Evolutionary conservation across 2,113 vertebrate species (phyloP), one percentile per base, ranked within the genome.

Genomic region (Callospermophilus lateralis): DNA sequence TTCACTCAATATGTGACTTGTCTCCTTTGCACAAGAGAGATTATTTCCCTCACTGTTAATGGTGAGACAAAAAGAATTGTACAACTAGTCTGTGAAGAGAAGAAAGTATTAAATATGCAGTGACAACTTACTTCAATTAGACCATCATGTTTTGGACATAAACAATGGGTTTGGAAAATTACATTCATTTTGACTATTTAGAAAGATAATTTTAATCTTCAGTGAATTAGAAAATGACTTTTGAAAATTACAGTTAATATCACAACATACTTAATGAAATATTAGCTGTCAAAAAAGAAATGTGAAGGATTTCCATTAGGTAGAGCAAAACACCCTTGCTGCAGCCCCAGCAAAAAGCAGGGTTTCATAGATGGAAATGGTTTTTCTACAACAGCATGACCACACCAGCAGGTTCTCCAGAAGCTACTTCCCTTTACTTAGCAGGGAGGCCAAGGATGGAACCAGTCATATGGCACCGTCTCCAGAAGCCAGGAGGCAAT

Each of bases 21-120:
- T 84, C 98, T 97, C 78, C 99, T 98, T 0, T 97, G 98, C 98
- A 99, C 98, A 61, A 99, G 98, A 94, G 98, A 84, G 0, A 80
- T 81, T 4, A 99, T 83, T 93, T 99, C 99, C 72, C 97, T 98
- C 93, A 98, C 63, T 68, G 99, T 98, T 89, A 99, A 90, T 0
- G 99, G 99, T 0, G 97, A 97, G 98, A 99, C 99, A 98, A 99
- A 99, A 15, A 99, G 13, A 61, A 99, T 73, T 12, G 99, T 99
- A 93, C 99, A 98, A 45, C 98, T 99, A 0, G 99, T 99, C 99
- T 99, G 99, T 63, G 76, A 83, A 98, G 95, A 97, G 95, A 97
- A 95, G 74, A 90, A 19, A 53, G 48, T 30, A 86, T 93, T 87
- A 53, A 67, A 73, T 37, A 77, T 53, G 61, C 68, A 67, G 45